Percentiles rank a stretch among this genome's conserved stretches.
phyloP scores from a whole-genome alignment of 1,140 invertebrate genomes.

The Chironomus tepperi region DNA sequence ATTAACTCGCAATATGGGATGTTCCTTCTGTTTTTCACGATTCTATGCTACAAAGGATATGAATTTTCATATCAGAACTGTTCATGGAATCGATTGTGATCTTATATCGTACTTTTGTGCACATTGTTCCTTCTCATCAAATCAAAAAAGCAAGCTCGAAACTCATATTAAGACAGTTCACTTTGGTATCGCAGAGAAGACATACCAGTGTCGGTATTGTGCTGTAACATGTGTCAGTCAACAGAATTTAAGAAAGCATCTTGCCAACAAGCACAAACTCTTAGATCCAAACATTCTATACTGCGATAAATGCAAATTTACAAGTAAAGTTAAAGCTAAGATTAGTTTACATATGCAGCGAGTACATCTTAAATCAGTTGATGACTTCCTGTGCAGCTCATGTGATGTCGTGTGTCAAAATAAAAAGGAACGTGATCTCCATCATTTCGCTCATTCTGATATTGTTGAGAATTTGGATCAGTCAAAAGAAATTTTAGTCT shows the following conservation, averaged over 20 bases:
- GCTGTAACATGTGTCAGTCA: not conserved
- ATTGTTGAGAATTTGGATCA: not conserved
- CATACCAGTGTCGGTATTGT: not conserved
- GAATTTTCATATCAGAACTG: not conserved
- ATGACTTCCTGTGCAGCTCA: not conserved
- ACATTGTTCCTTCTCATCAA: not conserved
- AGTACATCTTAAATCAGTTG: not conserved
- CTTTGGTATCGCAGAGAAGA: not conserved
- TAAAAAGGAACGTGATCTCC: not conserved
- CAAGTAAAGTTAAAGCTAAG: not conserved
- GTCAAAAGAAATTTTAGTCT: not conserved
- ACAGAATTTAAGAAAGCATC: not conserved
- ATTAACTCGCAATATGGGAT: not conserved
- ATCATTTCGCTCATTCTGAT: not conserved
- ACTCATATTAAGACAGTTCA: not conserved
- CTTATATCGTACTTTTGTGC: not conserved
- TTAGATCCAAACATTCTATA: not conserved
- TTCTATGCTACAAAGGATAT: not conserved
- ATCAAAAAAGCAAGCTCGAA: not conserved
- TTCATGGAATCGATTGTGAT: not conserved
- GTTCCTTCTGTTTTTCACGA: not conserved
- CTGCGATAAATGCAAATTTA: not conserved
- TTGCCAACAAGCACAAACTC: not conserved
- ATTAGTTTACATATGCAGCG: not conserved
- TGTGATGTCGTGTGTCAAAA: conserved; percentile 7